Conservation (phyloP, 2,113 vertebrate species). For the Mormyrus iriodes region DNA sequence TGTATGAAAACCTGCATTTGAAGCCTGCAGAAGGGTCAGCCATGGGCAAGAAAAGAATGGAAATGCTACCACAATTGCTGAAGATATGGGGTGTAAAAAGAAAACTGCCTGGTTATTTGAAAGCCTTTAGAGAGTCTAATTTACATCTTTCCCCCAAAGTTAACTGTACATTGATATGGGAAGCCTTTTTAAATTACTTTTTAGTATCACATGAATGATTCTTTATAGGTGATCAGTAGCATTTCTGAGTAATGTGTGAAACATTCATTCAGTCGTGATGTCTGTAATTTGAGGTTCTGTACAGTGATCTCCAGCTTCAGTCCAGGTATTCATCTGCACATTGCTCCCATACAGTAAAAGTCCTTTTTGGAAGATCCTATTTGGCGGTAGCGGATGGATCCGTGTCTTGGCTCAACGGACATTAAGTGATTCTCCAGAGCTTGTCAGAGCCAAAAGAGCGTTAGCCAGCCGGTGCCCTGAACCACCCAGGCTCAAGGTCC, state of each 20-base stretch:
- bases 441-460: conserved; percentile 29
- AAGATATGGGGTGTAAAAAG: background rate
- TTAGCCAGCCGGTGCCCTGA: conserved; percentile 21
- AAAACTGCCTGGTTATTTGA: background rate
- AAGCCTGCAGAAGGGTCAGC: background rate
- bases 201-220: background rate
- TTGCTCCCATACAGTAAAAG: background rate
- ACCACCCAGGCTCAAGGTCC: conserved; percentile 14
- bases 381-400: background rate
- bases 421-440: conserved; percentile 43
- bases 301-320: background rate
- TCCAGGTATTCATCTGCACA: background rate
- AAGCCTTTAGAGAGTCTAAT: background rate
- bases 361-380: background rate
- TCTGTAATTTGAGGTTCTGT: background rate
- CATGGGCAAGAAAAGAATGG: too few relatives aligned
- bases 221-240: background rate
- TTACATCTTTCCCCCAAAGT: background rate
- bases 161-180: background rate
- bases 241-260: background rate
- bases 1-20: background rate
- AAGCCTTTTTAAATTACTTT: background rate
- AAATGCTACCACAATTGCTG: background rate
- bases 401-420: background rate
- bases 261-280: background rate